phyloP scores from a whole-genome alignment of 2,113 vertebrate species.

The Bos taurus region ARS-UCD2.0 NC_037347.1:15027501-15028000 shows the following conservation, averaged over 20 bases:
- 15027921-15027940: background rate
- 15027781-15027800: background rate
- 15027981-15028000: background rate
- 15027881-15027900: background rate
- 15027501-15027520: no score
- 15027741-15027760: background rate
- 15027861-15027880: background rate
- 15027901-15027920: background rate
- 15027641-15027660: background rate
- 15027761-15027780: background rate
- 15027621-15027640: background rate
- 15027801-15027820: background rate
- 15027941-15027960: background rate
- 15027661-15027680: background rate
- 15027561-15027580: background rate
- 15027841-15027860: background rate
- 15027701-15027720: background rate
- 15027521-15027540: no score
- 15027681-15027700: background rate
- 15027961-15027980: background rate
- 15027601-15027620: background rate
- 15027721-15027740: background rate
- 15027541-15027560: background rate
- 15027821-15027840: background rate
- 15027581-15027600: background rate